Base-by-base conservation (phyloP, 2,888 invertebrate species). In the Adelognathus sp. region DNA sequence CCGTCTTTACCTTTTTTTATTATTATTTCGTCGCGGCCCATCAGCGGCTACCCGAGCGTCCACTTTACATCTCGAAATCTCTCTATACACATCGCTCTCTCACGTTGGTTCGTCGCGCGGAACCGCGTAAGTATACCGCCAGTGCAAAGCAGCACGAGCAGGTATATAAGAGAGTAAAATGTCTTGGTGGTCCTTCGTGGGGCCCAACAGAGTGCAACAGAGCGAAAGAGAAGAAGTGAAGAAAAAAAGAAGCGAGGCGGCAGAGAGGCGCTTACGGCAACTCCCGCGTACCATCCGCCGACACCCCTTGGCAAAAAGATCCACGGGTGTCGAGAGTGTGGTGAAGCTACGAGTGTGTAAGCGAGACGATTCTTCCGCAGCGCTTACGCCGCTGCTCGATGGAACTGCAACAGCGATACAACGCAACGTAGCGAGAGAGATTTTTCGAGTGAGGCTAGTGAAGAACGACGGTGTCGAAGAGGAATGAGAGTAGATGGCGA, bases 241-340 rank as follows among this genome's bases (percentile, higher is more conserved):
- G 9, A 31, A 4, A 41, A 24, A n/a, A n/a, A 31, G 6, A 36
- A 29, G 52, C 31, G 29, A 27, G 18, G 31, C 16, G 11, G 14
- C 4, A 39, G 16, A 71, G 33, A 52, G 58, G 60, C 71, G 60
- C 50, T 66, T 72, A 50, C 50, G 33, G 24, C n/a, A 46, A 18
- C 24, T 36, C 39, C 24, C 50, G 46, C 50, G 46, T 31, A 58
- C 33, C 33, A 33, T 1, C 54, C 44, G 44, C 41, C n/a, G n/a
- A 50, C 50, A 58, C 52, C 36, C 56, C 21, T 21, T n/a, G n/a
- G n/a, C n/a, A n/a, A 21, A 52, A 36, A 72, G 60, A 44, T 24
- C 46, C 29, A 72, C 36, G 66, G 72, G 77, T 72, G 72, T 61
- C 66, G 67, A 67, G 61, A 61, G 72, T 67, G 67, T 46, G 72